Conservation (phyloP, 2,113 vertebrate species). For the Cairina moschata region DNA sequence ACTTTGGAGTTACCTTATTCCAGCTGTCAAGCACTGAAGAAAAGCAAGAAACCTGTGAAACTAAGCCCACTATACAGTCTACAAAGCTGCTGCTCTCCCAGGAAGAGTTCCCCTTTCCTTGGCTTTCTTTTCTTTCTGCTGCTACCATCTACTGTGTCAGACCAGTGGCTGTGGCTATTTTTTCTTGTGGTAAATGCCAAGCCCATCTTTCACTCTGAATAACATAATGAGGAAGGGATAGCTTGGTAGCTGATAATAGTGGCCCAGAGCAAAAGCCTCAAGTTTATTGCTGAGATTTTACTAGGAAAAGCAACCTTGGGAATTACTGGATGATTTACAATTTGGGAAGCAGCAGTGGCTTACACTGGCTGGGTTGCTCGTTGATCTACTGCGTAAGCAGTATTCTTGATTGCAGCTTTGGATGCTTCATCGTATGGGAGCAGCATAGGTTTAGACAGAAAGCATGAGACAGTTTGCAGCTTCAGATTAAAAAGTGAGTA, state of each 20-base stretch:
- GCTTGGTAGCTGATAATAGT: not conserved
- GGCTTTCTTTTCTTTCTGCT: not conserved
- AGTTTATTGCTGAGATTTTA: constrained; percentile 17
- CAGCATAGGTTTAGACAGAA: not conserved
- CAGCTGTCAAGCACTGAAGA: not conserved
- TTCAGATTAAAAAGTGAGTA: not conserved
- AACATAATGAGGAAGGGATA: not conserved
- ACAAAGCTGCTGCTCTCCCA: not conserved
- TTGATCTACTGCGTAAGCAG: constrained; percentile 24
- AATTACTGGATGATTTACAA: constrained; percentile 23
- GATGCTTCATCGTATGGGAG: not conserved
- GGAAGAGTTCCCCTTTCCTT: not conserved
- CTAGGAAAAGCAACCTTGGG: not conserved
- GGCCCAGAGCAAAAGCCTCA: constrained; percentile 46
- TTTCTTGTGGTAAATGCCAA: not conserved
- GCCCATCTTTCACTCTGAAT: not conserved
- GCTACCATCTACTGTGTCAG: not conserved
- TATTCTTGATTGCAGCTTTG: constrained; percentile 40
- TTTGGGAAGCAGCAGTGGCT: not conserved
- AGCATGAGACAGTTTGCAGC: not conserved
- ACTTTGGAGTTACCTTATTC: not conserved
- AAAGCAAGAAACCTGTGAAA: not conserved
- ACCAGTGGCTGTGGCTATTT: rapidly evolving
- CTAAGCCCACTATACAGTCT: not conserved
- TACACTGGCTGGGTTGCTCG: not conserved